Conservation (phyloP, 1,140 invertebrate genomes). For the Dryas iulia region DNA sequence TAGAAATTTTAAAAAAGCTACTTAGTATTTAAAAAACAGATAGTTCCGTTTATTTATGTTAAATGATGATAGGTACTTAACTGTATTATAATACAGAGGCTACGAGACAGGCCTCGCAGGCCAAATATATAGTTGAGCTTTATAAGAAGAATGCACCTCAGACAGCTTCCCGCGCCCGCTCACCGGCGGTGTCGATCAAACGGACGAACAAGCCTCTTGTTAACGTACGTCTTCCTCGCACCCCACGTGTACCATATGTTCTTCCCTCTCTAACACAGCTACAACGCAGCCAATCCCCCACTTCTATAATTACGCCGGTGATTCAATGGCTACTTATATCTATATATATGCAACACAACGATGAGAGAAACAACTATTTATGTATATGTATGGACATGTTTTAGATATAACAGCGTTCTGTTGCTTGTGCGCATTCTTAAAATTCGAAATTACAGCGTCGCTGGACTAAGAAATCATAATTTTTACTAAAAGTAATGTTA, state of each 20-base stretch:
- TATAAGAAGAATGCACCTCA: conserved; percentile 78
- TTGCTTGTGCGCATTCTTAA: conserved; percentile 36
- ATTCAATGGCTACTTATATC: conserved; percentile 79
- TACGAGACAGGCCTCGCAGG: conserved; percentile 43
- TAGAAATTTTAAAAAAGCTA: background rate
- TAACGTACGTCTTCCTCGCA: conserved; percentile 60
- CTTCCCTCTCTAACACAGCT: conserved; percentile 55
- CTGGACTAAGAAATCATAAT: background rate
- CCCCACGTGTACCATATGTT: conserved; percentile 41
- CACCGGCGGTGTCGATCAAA: conserved; percentile 78
- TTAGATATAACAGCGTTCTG: conserved; percentile 61
- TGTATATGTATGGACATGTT: conserved; percentile 56
- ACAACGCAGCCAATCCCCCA: conserved; percentile 79
- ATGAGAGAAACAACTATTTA: conserved; percentile 70
- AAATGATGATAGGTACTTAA: conserved; percentile 50
- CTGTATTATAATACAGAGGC: conserved; percentile 35
- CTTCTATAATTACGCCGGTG: conserved; percentile 80
- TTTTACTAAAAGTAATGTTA: background rate
- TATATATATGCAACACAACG: conserved; percentile 70
- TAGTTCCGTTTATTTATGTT: conserved; percentile 7
- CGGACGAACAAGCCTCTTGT: conserved; percentile 77
- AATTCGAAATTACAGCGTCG: background rate
- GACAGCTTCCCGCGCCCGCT: conserved; percentile 71
- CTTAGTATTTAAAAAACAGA: background rate
- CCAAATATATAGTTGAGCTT: conserved; percentile 79